Conservation (phyloP, 2,113 vertebrate genomes). For the Aegithalos caudatus region DNA sequence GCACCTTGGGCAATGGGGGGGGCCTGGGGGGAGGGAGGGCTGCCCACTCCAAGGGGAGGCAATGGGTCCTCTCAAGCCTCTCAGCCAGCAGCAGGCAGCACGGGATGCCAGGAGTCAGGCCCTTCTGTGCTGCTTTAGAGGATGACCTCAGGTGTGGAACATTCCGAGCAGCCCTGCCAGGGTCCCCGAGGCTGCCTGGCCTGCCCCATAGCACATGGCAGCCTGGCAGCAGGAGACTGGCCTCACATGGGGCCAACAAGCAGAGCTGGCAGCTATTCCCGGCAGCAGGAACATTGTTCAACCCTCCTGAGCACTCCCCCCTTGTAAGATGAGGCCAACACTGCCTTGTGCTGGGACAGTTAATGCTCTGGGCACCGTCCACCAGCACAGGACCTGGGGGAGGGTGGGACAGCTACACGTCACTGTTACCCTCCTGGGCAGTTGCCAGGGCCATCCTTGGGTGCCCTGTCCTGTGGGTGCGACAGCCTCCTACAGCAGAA, state of each 20-base stretch:
- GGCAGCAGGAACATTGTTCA: neutral
- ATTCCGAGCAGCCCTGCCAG: neutral
- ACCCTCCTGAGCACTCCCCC: neutral
- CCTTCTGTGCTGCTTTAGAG: neutral
- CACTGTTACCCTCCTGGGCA: neutral
- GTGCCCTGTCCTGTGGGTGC: neutral
- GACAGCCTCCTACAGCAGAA: neutral
- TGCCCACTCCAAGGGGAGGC: neutral
- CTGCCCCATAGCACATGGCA: neutral
- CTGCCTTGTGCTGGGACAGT: constrained; percentile 3
- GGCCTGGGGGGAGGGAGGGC: accelerated
- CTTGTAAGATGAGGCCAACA: constrained; percentile 24
- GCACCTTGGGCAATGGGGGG: neutral
- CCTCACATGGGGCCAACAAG: neutral
- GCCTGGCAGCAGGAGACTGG: neutral
- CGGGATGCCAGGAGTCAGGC: neutral
- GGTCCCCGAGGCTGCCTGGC: neutral
- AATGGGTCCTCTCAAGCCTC: neutral
- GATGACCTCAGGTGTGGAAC: constrained; percentile 45
- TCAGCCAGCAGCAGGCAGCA: neutral
- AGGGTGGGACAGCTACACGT: neutral
- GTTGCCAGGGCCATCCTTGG: neutral
- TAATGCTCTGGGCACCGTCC: neutral
- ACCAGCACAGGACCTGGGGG: neutral
- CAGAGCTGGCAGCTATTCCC: constrained; percentile 42